Base-by-base conservation (phyloP, 1,140 invertebrate genomes). In the Conopomorpha cramerella region DNA sequence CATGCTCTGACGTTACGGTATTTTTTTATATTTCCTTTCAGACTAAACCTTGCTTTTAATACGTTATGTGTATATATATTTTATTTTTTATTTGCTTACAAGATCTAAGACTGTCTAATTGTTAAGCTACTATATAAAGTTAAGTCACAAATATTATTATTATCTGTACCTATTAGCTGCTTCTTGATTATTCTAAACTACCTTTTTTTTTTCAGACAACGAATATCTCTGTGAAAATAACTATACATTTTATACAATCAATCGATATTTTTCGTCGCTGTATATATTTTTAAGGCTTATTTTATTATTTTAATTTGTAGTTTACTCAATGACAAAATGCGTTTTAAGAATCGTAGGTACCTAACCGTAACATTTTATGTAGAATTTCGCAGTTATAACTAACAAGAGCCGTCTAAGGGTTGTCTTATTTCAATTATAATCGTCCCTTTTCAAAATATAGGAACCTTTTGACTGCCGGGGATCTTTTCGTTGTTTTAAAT, bases 91-190 rank as follows among this genome's bases (percentile, higher is more conserved):
- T 41, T 36, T 29, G 32, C 46, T 68, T 64, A 66, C 52, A 57
- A 62, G 52, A 55, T 67, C 56, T 66, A 68, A 74, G 70, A 74
- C 70, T 74, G 70, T 68, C 70, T 74, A 70, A 14, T 56, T 59
- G 41, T 51, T 74, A 74, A 72, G 70, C 55, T 70, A 71, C 61
- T 58, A 51, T 64, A 59, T 61, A 62, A n/a, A 55, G 45, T 61
- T 67, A 67, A 68, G 70, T 74, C 70, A 74, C 70, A 74, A 74
- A 74, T n/a, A 17, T 32, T 7, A 13, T 29, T 4, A 23, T 23
- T 23, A 4, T 4, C 10, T 23, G 4, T 10, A 10, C 19, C 10
- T 23, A 6, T 10, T 23, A 10, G 4, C 19, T 23, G 10, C 19
- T 6, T 23, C 4, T 58, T 51, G 60, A 55, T 52, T 61, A 53